Conservation (phyloP, 2,888 invertebrate genomes). For the Caenorhabditis sinica region DNA sequence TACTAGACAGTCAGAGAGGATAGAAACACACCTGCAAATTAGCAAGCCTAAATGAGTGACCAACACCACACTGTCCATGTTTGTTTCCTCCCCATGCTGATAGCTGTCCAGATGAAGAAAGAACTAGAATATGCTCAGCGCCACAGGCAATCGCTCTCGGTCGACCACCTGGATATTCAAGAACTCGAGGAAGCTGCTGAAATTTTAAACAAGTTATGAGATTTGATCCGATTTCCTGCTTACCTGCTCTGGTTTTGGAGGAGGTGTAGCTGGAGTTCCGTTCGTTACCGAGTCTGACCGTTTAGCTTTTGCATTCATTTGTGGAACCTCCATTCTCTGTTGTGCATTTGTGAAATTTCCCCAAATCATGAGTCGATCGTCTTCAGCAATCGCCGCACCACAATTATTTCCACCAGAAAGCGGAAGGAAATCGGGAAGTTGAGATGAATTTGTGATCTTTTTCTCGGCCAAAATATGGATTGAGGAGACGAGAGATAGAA, state of each 20-base stretch:
- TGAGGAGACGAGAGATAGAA: constrained; percentile 67
- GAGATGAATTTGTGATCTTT: constrained; percentile 5
- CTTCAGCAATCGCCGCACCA: constrained; percentile 73
- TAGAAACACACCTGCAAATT: constrained; percentile 57
- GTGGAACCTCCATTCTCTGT: constrained; percentile 57
- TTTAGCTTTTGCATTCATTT: constrained; percentile 42
- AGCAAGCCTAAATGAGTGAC: constrained; percentile 67
- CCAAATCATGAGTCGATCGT: constrained; percentile 76
- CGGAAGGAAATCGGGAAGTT: constrained; percentile 46
- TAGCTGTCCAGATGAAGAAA: constrained; percentile 74
- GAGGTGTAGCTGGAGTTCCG: constrained; percentile 29
- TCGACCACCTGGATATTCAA: constrained; percentile 62
- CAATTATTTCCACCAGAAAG: constrained; percentile 75
- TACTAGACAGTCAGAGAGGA: too few species aligned
- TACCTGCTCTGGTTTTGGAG: constrained; percentile 52
- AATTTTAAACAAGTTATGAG: constrained; percentile 5
- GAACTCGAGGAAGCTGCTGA: constrained; percentile 53
- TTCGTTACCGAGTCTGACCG: constrained; percentile 45
- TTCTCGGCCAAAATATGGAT: constrained; percentile 65
- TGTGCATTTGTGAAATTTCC: constrained; percentile 77
- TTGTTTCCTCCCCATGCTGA: constrained; percentile 78
- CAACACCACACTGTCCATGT: constrained; percentile 82
- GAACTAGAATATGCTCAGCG: constrained; percentile 78
- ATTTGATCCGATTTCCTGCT: background rate
- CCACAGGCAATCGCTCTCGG: constrained; percentile 76